A percentile compares a stretch with the other conserved stretches of the same genome.
Conservation (phyloP, 2,113 vertebrate genomes). For the Alligator sinensis region DNA sequence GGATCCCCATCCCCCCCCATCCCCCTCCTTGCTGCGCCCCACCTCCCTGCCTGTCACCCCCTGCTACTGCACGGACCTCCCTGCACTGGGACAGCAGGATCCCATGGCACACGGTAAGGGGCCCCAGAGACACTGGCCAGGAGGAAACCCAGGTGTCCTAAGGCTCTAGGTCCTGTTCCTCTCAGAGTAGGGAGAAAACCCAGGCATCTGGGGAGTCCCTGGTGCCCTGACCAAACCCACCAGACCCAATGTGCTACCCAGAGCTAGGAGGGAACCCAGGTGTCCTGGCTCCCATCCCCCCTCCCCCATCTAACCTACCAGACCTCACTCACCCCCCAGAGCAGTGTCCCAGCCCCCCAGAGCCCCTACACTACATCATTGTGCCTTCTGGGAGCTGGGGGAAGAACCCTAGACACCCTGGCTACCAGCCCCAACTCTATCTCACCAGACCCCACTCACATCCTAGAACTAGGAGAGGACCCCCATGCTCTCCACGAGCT, state of each 20-base stretch:
- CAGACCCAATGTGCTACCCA: too few relatives aligned
- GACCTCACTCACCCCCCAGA: too few relatives aligned
- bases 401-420: too few relatives aligned
- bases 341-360: too few relatives aligned
- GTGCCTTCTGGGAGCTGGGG: too few relatives aligned
- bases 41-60: constrained; percentile 58
- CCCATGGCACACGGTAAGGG: constrained; percentile 34
- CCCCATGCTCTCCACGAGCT: background rate
- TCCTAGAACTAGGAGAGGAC: too few relatives aligned
- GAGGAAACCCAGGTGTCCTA: background rate
- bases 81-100: background rate
- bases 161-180: background rate
- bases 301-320: background rate
- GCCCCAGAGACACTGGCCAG: background rate
- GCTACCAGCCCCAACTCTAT: background rate
- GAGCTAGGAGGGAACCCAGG: background rate
- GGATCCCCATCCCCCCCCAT: too few relatives aligned
- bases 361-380: too few relatives aligned
- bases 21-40: constrained; percentile 16
- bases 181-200: background rate
- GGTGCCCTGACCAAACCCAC: too few relatives aligned
- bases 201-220: background rate
- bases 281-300: background rate
- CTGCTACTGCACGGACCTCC: constrained; percentile 39
- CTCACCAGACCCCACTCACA: background rate